Evolutionary conservation across 2,888 invertebrate species (phyloP).

Genomic region (Nomada hirtipes): DNA sequence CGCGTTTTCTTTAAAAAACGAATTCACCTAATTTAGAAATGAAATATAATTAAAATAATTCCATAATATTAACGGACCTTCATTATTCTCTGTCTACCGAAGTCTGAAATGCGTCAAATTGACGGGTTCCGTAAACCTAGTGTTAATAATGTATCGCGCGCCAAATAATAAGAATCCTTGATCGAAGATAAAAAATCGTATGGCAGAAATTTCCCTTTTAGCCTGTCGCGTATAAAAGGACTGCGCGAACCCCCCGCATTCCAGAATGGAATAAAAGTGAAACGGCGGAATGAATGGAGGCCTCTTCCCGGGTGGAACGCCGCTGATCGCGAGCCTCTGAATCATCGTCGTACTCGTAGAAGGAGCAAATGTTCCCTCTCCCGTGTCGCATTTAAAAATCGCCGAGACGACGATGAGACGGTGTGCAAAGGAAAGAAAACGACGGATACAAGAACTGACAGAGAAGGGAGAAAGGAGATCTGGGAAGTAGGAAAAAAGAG

Average conservation of each 20-base stretch:
- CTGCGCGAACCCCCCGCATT: background rate
- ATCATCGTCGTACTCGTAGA: slow-evolving; percentile 35
- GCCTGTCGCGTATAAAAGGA: background rate
- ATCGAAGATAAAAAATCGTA: too few relatives aligned
- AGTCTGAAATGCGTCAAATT: too few relatives aligned
- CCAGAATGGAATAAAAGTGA: slow-evolving; percentile 44
- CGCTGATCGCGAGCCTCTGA: slow-evolving; percentile 46
- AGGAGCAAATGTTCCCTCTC: slow-evolving; percentile 7
- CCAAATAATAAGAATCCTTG: too few relatives aligned
- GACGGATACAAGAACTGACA: background rate
- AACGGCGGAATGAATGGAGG: slow-evolving; percentile 43
- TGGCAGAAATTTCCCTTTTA: too few relatives aligned
- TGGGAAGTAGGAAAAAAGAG: slow-evolving; percentile 35
- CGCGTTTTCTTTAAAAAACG: too few relatives aligned
- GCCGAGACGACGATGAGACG: slow-evolving; percentile 51
- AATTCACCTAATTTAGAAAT: too few relatives aligned
- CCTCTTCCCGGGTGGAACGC: slow-evolving; percentile 16
- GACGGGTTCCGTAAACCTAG: too few relatives aligned
- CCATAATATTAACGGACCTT: too few relatives aligned
- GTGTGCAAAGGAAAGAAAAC: slow-evolving; percentile 44
- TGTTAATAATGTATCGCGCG: too few relatives aligned
- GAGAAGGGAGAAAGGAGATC: background rate
- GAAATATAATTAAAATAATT: too few relatives aligned
- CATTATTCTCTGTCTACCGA: too few relatives aligned
- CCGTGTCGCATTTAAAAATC: slow-evolving; percentile 43